phyloP scores from a whole-genome alignment of 2,888 invertebrate species.

The Exephanes ischioxanthus region DNA sequence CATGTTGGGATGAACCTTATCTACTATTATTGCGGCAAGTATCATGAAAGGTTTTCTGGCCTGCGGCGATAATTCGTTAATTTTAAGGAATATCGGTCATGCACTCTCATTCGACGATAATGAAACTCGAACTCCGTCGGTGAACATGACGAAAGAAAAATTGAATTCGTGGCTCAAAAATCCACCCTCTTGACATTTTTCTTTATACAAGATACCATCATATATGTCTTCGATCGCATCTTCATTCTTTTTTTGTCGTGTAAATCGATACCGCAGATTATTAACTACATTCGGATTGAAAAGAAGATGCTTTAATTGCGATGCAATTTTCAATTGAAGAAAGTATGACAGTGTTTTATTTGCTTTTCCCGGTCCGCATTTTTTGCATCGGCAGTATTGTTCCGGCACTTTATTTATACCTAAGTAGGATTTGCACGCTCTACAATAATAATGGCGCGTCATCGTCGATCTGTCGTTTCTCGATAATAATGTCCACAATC shows the following conservation, averaged over 20 bases:
- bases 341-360: slow-evolving; percentile 15
- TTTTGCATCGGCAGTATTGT: neutral
- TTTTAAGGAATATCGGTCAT: slow-evolving; percentile 28
- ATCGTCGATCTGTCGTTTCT: neutral
- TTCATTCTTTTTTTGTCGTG: neutral
- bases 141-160: slow-evolving; percentile 26
- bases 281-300: slow-evolving; percentile 21
- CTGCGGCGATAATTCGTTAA: slow-evolving; percentile 37
- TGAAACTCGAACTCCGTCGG: slow-evolving; percentile 4
- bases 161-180: slow-evolving; percentile 29
- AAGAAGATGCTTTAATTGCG: slow-evolving; percentile 9
- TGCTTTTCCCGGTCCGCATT: slow-evolving; percentile 5
- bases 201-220: slow-evolving; percentile 6
- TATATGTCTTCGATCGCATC: slow-evolving; percentile 16
- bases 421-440: neutral
- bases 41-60: slow-evolving; percentile 37
- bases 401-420: neutral
- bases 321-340: slow-evolving; percentile 18
- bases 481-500: slow-evolving; percentile 15
- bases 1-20: slow-evolving; percentile 23
- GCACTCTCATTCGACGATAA: slow-evolving; percentile 34
- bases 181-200: slow-evolving; percentile 12
- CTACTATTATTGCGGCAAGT: slow-evolving; percentile 53
- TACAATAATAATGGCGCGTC: slow-evolving; percentile 24
- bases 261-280: slow-evolving; percentile 25